Evolutionary conservation across 2,888 invertebrate species (phyloP).

Genomic region (Tryphoninae sp.): DNA sequence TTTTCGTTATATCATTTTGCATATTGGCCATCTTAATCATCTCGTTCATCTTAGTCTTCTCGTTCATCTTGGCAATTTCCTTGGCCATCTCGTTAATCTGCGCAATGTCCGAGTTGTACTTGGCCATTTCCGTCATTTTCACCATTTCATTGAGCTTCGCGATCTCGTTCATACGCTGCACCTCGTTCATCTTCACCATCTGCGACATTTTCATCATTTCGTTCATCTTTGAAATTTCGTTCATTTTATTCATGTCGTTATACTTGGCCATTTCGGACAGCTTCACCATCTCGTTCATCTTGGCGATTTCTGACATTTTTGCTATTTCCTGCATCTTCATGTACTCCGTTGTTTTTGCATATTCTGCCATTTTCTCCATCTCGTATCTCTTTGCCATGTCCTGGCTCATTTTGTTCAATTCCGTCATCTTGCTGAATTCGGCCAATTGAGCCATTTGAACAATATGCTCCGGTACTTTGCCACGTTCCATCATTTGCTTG

Average conservation of each 20-base stretch:
- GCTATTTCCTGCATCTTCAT: conserved; percentile 80
- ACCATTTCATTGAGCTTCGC: conserved; percentile 80
- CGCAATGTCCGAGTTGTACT: conserved; percentile 78
- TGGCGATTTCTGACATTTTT: conserved; percentile 78
- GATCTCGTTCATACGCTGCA: conserved; percentile 79
- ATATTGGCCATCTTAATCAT: conserved; percentile 80
- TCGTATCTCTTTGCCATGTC: conserved; percentile 80
- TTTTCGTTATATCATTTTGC: conserved; percentile 79
- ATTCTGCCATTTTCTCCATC: conserved; percentile 80
- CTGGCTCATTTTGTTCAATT: conserved; percentile 79
- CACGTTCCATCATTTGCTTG: conserved; percentile 81
- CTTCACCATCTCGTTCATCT: conserved; percentile 80
- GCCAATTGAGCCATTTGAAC: conserved; percentile 80
- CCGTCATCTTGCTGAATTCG: conserved; percentile 80
- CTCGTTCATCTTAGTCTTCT: conserved; percentile 80
- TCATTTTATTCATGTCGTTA: conserved; percentile 78
- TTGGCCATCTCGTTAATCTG: conserved; percentile 80
- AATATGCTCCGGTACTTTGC: conserved; percentile 80
- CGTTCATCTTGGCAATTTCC: conserved; percentile 80
- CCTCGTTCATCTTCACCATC: conserved; percentile 80
- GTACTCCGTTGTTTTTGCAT: conserved; percentile 79
- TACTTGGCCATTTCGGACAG: conserved; percentile 80
- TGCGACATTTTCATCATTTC: conserved; percentile 78
- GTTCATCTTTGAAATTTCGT: conserved; percentile 77
- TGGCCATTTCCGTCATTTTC: conserved; percentile 80